Evolutionary conservation across 2,797 vertebrate species (phyloP).

Genomic region (Parauchenoglanis ngamensis): DNA sequence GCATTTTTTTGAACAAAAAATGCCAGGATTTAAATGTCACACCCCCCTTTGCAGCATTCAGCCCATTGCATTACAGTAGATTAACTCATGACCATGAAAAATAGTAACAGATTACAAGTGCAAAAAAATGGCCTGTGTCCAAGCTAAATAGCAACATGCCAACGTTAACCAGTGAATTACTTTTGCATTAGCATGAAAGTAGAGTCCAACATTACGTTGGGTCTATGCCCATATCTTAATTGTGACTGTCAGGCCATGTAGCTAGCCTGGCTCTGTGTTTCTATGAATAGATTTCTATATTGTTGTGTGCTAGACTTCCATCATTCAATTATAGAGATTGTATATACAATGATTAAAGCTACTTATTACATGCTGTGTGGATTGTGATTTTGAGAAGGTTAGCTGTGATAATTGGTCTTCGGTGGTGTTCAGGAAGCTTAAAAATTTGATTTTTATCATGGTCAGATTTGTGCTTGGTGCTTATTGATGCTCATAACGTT

Average conservation of each 20-base stretch:
- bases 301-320: background rate
- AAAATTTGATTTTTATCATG: background rate
- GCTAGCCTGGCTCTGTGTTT: background rate
- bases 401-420: background rate
- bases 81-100: background rate
- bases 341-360: background rate
- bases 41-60: background rate
- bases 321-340: background rate
- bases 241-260: background rate
- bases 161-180: background rate
- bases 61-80: background rate
- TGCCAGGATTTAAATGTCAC: slow-evolving; percentile 1
- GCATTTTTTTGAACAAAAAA: background rate
- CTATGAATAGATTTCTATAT: background rate
- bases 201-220: background rate
- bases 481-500: background rate
- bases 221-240: background rate
- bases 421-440: background rate
- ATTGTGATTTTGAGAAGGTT: slow-evolving; percentile 4
- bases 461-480: background rate
- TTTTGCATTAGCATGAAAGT: background rate
- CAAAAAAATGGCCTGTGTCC: background rate
- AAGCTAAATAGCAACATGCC: background rate
- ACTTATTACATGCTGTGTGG: background rate
- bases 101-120: background rate